Evolutionary conservation across 1,140 invertebrate genomes (phyloP), one percentile per base, ranked within the genome.

Genomic region (Venturia canescens): DNA sequence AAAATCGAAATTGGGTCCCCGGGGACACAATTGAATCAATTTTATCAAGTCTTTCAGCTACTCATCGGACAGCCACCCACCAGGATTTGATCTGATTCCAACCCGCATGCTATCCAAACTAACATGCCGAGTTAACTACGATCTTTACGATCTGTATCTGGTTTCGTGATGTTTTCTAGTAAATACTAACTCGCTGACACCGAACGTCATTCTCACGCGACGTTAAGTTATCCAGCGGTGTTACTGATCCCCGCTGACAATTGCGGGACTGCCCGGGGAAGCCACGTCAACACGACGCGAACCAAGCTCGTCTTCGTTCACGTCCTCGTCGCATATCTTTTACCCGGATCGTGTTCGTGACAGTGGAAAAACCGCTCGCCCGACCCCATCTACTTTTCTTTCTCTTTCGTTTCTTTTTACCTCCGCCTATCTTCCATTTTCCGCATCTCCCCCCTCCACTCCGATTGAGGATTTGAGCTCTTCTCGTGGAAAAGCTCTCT

Each of bases 311-410:
- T 18, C 66, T 31, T 69, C 27, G 29, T 69, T 69, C 66, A 69
- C 66, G 27, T 69, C 66, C 18, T 74, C 71, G 71, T 27, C 38
- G 44, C 38, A 29, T 74, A 74, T 74, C 71, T 74, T 16, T 69
- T 74, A 74, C 71, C 71, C 23, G 18, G 71, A 53, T 74, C 71
- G 71, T 74, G 71, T 53, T 74, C 71, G 44, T 53, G 71, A 74
- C 71, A 74, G 71, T 5, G 27, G 44, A 53, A 74, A 74, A 74
- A 69, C 66, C 29, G 27, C 29, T 69, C 23, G 21, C 27, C 60
- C 38, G 38, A 44, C 38, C 38, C 38, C 38, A 66, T 69, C 48
- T 29, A 16, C 71, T n/a, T n/a, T 27, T 16, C 53, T 26, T 74
- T 74, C 48, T 29, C 53, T 26, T 26, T 26, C 23, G 53, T 53